Conservation (phyloP, 1,140 invertebrate genomes). For the Solen grandis region DNA sequence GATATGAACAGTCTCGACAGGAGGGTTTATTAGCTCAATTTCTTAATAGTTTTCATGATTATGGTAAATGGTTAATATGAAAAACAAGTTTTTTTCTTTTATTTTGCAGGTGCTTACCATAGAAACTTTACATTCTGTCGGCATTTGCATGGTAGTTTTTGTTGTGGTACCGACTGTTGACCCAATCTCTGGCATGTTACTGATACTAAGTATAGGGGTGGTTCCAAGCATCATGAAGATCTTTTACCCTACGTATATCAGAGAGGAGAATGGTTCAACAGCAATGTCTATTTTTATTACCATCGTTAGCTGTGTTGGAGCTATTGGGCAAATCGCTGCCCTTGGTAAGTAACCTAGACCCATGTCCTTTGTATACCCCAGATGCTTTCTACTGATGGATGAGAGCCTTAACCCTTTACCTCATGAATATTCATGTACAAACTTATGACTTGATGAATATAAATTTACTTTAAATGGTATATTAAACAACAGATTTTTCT, state of each 20-base stretch:
- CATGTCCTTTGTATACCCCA: too few species aligned
- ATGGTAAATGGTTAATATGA: too few species aligned
- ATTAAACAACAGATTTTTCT: too few species aligned
- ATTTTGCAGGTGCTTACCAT: constrained; percentile 83
- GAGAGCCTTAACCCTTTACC: too few species aligned
- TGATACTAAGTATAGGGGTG: constrained; percentile 86
- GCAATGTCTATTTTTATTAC: constrained; percentile 31
- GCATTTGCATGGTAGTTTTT: constrained; percentile 91
- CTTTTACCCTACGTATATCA: constrained; percentile 28
- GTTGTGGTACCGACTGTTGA: constrained; percentile 93
- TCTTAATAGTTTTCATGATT: too few species aligned
- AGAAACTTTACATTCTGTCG: constrained; percentile 92
- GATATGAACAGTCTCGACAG: too few species aligned
- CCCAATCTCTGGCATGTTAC: constrained; percentile 94
- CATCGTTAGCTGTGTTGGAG: constrained; percentile 51
- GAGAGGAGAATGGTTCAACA: constrained; percentile 3
- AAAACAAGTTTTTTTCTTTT: too few species aligned
- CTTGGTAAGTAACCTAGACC: constrained; percentile 35
- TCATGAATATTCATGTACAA: too few species aligned
- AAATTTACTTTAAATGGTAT: too few species aligned
- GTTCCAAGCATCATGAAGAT: constrained; percentile 63
- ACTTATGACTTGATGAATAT: too few species aligned
- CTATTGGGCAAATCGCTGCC: constrained; percentile 50
- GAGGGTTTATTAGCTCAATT: too few species aligned
- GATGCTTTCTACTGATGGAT: too few species aligned